These are phyloP conservation scores for Spea hammondii DNA, from an alignment of 2,797 vertebrate species.

Conservation along the genomic window DNA sequence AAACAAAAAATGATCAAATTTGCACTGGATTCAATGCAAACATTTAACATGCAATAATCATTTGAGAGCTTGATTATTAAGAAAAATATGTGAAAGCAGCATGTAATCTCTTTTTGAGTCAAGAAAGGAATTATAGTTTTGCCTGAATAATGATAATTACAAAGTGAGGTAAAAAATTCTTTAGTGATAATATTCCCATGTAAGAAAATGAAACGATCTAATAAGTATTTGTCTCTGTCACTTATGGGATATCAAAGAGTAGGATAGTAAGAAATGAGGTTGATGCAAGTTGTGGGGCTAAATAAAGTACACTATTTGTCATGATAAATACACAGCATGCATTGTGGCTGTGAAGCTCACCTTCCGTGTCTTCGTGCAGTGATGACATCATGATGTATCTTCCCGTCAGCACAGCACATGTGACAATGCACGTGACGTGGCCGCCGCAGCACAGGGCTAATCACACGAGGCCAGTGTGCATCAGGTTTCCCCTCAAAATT, in stretches of 20 bases:
- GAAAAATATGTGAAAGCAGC: no score
- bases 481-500: conserved; percentile 29
- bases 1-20: no score
- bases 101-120: no score
- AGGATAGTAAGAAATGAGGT: not conserved
- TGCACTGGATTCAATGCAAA: no score
- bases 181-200: no score
- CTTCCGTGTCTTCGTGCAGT: conserved; percentile 74
- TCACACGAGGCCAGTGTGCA: conserved; percentile 72
- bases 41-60: no score
- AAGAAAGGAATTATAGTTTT: no score
- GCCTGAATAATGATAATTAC: no score
- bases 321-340: not conserved
- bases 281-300: not conserved
- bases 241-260: not conserved
- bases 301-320: not conserved
- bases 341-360: conserved; percentile 55
- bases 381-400: conserved; percentile 71
- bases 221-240: no score
- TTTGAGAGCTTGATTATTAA: no score
- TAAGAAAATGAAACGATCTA: no score
- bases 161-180: no score
- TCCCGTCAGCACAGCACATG: conserved; percentile 73
- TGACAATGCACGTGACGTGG: conserved; percentile 79
- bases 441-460: conserved; percentile 69